These are phyloP conservation scores for Notothenia coriiceps DNA, from an alignment of 2,113 vertebrate species.

Conservation along the genomic window DNA sequence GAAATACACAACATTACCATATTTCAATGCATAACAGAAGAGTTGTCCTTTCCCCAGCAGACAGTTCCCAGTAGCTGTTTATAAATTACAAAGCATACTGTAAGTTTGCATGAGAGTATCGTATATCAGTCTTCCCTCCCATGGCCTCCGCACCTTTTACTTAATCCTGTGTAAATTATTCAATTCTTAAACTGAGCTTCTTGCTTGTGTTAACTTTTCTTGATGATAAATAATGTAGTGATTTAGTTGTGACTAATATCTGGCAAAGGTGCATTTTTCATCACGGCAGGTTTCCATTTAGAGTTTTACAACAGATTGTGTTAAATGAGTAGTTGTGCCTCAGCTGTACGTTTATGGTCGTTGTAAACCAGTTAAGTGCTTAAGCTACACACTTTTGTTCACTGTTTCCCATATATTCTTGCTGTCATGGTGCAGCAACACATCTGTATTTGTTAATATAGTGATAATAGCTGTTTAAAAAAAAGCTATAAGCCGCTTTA, in stretches of 20 bases:
- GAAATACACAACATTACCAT: conserved; percentile 58
- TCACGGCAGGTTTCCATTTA: conserved; percentile 32
- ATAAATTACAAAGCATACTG: conserved; percentile 57
- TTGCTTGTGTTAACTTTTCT: conserved; percentile 30
- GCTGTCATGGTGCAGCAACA: background rate
- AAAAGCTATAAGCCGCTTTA: background rate
- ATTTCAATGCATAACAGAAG: conserved; percentile 53
- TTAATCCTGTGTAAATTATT: conserved; percentile 55
- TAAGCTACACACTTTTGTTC: background rate
- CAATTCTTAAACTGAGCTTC: conserved; percentile 40
- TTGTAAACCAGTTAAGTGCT: conserved; percentile 11
- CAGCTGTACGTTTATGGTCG: background rate
- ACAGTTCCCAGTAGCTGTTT: conserved; percentile 48
- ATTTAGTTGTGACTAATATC: conserved; percentile 19
- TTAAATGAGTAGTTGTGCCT: conserved; percentile 14
- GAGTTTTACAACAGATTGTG: conserved; percentile 11
- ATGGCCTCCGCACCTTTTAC: conserved; percentile 25
- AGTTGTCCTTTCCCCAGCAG: conserved; percentile 41
- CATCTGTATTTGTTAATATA: conserved; percentile 3
- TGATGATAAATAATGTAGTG: conserved; percentile 27
- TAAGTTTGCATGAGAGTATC: conserved; percentile 53
- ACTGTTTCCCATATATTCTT: background rate
- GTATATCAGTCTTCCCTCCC: conserved; percentile 30
- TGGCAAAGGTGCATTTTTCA: conserved; percentile 10
- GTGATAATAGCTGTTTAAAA: background rate